Evolutionary conservation across 2,888 invertebrate species (phyloP).

Genomic region (Phengaris arion): DNA sequence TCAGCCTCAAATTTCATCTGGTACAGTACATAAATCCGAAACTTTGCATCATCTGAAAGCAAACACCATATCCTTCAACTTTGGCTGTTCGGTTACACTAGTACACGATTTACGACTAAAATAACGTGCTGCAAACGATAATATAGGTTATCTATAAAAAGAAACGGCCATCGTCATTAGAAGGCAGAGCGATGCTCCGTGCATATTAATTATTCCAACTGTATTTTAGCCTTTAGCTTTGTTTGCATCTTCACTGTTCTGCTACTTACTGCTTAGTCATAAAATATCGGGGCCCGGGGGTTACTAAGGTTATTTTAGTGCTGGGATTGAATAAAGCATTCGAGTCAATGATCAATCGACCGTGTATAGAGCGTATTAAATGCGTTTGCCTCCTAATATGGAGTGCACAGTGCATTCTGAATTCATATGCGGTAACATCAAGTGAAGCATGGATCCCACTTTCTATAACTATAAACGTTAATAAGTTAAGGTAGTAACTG

Average conservation of each 20-base stretch:
- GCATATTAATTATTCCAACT: conserved; percentile 30
- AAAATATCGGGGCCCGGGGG: not conserved
- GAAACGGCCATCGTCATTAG: conserved; percentile 31
- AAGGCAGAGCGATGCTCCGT: conserved; percentile 21
- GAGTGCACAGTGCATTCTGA: conserved; percentile 29
- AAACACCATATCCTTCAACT: not conserved
- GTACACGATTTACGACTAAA: not conserved
- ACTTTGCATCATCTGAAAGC: not conserved
- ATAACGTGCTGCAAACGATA: conserved; percentile 27
- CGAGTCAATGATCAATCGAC: not conserved
- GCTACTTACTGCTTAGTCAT: conserved; percentile 2
- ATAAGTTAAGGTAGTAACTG: not conserved
- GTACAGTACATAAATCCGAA: not conserved
- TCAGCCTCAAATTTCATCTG: not conserved
- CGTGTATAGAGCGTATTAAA: conserved; percentile 8
- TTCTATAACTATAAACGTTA: conserved; percentile 18
- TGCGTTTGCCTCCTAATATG: conserved; percentile 29
- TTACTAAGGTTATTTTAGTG: conserved; percentile 14
- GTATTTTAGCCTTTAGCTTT: conserved; percentile 1
- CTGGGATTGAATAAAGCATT: not conserved
- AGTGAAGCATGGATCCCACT: conserved; percentile 36
- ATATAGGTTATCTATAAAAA: conserved; percentile 33
- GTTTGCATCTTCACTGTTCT: not conserved
- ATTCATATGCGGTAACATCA: conserved; percentile 31
- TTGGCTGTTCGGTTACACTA: not conserved